phyloP scores from a whole-genome alignment of 2,113 vertebrate species.

The Rhombomys opimus region DNA sequence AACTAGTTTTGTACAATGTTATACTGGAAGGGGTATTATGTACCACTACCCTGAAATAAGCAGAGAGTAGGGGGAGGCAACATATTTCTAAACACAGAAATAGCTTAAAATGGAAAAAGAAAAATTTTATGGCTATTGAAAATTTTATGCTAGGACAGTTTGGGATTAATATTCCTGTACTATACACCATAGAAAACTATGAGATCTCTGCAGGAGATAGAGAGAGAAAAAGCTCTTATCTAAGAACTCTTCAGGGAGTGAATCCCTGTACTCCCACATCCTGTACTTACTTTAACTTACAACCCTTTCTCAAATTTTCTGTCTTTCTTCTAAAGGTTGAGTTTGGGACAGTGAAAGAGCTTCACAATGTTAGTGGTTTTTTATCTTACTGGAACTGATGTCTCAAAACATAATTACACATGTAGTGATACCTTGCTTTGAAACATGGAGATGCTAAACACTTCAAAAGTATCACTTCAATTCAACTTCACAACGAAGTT shows the following conservation, averaged over 20 bases:
- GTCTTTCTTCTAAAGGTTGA: not conserved
- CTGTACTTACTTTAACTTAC: not conserved
- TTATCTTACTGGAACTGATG: not conserved
- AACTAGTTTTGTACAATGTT: not conserved
- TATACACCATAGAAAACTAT: not conserved
- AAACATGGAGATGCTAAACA: not conserved
- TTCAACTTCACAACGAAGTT: not conserved
- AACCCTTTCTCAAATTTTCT: not conserved
- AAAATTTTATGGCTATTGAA: not conserved
- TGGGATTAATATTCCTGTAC: not conserved
- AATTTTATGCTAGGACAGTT: not conserved
- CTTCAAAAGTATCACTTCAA: conserved; percentile 22
- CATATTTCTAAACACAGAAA: not conserved
- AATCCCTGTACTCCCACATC: too few species aligned
- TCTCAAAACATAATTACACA: not conserved
- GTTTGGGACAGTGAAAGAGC: not conserved
- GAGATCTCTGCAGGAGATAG: not conserved
- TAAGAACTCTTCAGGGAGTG: not conserved
- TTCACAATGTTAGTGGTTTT: not conserved
- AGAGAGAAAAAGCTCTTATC: not conserved
- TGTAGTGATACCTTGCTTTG: not conserved
- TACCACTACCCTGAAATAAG: not conserved
- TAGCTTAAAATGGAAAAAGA: not conserved
- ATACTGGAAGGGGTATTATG: not conserved
- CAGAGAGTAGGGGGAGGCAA: not conserved